phyloP scores from a whole-genome alignment of 2,113 vertebrate species.

The Perca flavescens region DNA sequence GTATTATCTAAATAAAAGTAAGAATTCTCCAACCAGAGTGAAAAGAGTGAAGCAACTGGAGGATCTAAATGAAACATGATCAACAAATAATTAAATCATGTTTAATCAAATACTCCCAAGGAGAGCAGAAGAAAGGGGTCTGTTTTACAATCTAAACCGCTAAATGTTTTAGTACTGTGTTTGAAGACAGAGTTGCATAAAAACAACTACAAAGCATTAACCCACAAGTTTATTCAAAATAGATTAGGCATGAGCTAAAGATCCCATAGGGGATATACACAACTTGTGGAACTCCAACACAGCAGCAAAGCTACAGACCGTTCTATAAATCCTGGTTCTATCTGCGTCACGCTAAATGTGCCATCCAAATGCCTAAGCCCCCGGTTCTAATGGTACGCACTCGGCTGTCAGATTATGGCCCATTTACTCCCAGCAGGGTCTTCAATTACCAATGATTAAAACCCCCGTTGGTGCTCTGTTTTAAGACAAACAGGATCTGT shows the following conservation, averaged over 20 bases:
- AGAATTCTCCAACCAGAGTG: neutral
- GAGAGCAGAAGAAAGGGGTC: neutral
- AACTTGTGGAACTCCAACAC: neutral
- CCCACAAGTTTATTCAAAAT: conserved; percentile 33
- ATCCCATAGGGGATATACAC: conserved; percentile 5
- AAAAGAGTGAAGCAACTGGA: neutral
- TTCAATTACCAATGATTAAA: conserved; percentile 83
- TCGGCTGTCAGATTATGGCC: conserved; percentile 81
- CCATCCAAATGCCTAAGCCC: conserved; percentile 60
- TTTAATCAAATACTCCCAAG: conserved; percentile 10
- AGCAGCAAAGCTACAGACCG: conserved; percentile 11
- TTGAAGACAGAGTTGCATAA: conserved; percentile 14
- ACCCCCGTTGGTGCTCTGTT: conserved; percentile 62
- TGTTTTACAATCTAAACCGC: neutral
- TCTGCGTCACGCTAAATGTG: conserved; percentile 41
- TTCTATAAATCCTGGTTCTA: conserved; percentile 58
- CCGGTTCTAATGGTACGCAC: conserved; percentile 70
- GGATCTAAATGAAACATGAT: conserved; percentile 34
- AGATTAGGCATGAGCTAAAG: conserved; percentile 32
- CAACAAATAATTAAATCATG: conserved; percentile 10
- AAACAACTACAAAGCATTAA: conserved; percentile 32
- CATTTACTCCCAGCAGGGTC: conserved; percentile 81
- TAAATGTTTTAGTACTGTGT: conserved; percentile 1
- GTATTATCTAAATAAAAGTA: conserved; percentile 24
- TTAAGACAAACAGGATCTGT: conserved; percentile 59